phyloP scores from a whole-genome alignment of 2,113 vertebrate species.

The Pimephales promelas region DNA sequence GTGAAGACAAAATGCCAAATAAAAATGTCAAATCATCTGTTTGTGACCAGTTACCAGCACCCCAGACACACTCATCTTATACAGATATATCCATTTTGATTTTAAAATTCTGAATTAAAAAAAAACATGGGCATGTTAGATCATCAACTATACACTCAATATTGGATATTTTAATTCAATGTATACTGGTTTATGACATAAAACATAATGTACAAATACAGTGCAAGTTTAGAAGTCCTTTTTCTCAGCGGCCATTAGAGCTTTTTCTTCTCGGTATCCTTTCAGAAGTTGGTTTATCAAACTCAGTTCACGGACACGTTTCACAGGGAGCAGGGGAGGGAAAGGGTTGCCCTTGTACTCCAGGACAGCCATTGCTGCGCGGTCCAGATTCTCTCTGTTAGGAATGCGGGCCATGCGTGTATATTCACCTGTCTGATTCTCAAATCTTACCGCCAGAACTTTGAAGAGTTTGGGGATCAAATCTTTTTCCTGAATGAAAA shows the following conservation, averaged over 20 bases:
- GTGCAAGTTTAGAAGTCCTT: slow-evolving; percentile 1
- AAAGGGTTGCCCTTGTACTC: slow-evolving; percentile 92
- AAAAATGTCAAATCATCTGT: neutral
- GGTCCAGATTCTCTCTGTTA: slow-evolving; percentile 81
- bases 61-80: no score
- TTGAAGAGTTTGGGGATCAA: slow-evolving; percentile 93
- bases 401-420: slow-evolving; percentile 85
- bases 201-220: neutral
- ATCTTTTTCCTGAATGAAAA: slow-evolving; percentile 87
- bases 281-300: slow-evolving; percentile 91
- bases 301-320: slow-evolving; percentile 77
- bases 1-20: neutral
- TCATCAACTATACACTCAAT: neutral
- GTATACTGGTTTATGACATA: neutral
- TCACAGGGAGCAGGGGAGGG: slow-evolving; percentile 79
- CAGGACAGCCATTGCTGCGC: slow-evolving; percentile 90
- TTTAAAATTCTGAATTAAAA: neutral
- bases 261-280: slow-evolving; percentile 81
- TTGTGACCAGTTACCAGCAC: neutral
- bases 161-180: neutral
- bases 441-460: slow-evolving; percentile 87
- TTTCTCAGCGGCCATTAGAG: slow-evolving; percentile 24
- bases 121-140: neutral
- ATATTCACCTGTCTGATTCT: slow-evolving; percentile 74
- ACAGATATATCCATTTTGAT: neutral